Evolutionary conservation across 2,797 vertebrate genomes (phyloP).

Genomic region (Delichon dasypus): DNA sequence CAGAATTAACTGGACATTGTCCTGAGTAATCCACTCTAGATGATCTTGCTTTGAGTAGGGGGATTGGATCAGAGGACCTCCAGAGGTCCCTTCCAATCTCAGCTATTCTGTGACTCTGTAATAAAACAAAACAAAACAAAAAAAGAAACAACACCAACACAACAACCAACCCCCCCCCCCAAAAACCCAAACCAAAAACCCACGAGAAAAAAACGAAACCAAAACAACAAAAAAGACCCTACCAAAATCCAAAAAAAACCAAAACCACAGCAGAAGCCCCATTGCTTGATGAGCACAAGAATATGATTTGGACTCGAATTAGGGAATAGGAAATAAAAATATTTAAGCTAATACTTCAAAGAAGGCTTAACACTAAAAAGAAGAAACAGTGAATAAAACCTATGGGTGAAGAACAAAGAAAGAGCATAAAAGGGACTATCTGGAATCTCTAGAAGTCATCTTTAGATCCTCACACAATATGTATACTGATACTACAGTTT

Average conservation of each 20-base stretch:
- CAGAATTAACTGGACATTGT: neutral
- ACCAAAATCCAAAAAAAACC: neutral
- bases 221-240: neutral
- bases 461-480: neutral
- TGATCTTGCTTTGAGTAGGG: neutral
- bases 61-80: neutral
- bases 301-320: neutral
- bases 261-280: neutral
- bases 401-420: neutral
- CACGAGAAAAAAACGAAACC: neutral
- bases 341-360: neutral
- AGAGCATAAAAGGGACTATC: neutral
- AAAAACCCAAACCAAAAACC: neutral
- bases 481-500: neutral
- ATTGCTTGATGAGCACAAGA: neutral
- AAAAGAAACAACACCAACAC: neutral
- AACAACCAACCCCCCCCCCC: fast-evolving
- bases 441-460: neutral
- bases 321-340: neutral
- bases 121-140: neutral
- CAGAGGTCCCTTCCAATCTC: neutral
- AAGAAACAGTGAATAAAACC: neutral
- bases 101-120: neutral
- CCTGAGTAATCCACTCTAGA: neutral
- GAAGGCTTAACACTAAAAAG: neutral